These are phyloP conservation scores for Eupithecia abbreviata DNA, from an alignment of 2,888 invertebrate genomes.

Conservation along the genomic window DNA sequence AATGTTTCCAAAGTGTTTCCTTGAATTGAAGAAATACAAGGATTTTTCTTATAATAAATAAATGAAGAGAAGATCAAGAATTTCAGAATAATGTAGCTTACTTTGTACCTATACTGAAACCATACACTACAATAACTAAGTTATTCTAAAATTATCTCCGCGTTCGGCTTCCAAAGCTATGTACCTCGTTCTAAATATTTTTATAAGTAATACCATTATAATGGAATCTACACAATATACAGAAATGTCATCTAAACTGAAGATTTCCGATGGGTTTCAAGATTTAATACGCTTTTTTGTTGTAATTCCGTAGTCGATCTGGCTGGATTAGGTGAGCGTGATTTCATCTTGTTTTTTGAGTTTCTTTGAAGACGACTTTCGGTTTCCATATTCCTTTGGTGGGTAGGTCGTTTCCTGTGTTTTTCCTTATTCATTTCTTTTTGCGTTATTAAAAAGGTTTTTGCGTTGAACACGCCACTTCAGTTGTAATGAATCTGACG, in stretches of 20 bases:
- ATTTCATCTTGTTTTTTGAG: neutral
- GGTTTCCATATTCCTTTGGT: constrained; percentile 2
- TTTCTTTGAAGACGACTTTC: constrained; percentile 1
- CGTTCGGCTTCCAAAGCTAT: neutral
- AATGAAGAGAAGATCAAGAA: no score
- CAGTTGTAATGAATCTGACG: neutral
- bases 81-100: no score
- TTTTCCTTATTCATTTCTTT: constrained; percentile 10
- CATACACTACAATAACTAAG: neutral
- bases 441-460: constrained; percentile 15
- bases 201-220: neutral
- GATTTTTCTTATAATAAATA: no score
- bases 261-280: neutral
- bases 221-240: neutral
- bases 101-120: no score
- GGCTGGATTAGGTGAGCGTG: neutral
- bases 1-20: no score
- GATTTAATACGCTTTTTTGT: neutral
- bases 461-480: neutral
- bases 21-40: no score
- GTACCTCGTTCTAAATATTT: neutral
- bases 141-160: neutral
- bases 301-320: neutral
- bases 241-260: neutral
- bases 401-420: constrained; percentile 8